These are phyloP conservation scores for Hyperoplus lanceolatus DNA, from an alignment of 2,797 vertebrate genomes.

Conservation along the genomic window DNA sequence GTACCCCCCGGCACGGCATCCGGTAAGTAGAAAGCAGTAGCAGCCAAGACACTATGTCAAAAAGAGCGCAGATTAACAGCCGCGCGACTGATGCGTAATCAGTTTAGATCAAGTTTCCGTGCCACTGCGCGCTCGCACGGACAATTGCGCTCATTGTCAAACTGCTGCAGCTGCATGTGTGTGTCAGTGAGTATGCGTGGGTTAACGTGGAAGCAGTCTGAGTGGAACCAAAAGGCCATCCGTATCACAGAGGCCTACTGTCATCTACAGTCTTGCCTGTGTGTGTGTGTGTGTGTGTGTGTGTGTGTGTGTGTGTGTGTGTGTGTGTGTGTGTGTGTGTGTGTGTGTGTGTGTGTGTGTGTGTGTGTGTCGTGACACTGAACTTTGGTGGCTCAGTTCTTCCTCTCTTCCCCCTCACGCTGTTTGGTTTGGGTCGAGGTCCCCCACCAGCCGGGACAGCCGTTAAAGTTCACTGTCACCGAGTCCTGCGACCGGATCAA, in stretches of 20 bases:
- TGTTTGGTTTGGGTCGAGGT: constrained; percentile 84
- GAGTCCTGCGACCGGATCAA: constrained; percentile 98
- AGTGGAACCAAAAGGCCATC: constrained; percentile 59
- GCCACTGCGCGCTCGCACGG: constrained; percentile 72
- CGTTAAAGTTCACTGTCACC: constrained; percentile 96
- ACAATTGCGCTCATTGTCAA: constrained; percentile 79
- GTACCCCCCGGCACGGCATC: constrained; percentile 94
- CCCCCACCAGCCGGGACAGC: constrained; percentile 94
- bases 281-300: constrained; percentile 24
- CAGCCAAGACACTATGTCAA: constrained; percentile 40
- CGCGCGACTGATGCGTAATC: constrained; percentile 73
- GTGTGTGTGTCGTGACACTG: constrained; percentile 56
- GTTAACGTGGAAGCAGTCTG: constrained; percentile 52
- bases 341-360: constrained; percentile 29
- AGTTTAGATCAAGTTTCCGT: constrained; percentile 76
- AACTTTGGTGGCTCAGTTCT: constrained; percentile 74
- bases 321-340: constrained; percentile 25
- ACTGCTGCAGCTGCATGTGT: constrained; percentile 64
- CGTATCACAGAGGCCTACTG: constrained; percentile 71
- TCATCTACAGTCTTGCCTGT: constrained; percentile 58
- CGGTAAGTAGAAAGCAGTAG: constrained; percentile 87
- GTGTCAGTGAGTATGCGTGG: constrained; percentile 54
- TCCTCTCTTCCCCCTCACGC: constrained; percentile 49
- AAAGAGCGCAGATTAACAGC: constrained; percentile 65
- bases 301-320: constrained; percentile 27